Percentiles rank a stretch among this genome's conserved stretches.
phyloP scores from a whole-genome alignment of 2,113 vertebrate species.

The Syrmaticus mikado region DNA sequence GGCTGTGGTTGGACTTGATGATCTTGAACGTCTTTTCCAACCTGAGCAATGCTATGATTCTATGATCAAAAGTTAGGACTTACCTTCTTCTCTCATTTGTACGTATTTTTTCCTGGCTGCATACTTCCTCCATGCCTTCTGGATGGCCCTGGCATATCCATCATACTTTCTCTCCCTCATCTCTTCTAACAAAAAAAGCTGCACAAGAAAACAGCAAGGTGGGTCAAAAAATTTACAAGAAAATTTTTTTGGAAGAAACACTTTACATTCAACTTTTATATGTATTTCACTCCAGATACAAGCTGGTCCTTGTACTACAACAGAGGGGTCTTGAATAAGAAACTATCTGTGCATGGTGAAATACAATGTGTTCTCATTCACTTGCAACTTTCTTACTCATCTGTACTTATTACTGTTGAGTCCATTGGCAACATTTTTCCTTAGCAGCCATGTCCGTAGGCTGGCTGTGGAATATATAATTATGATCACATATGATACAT shows the following conservation, averaged over 20 bases:
- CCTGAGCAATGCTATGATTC: too few relatives aligned
- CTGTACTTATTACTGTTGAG: background rate
- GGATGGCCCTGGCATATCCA: constrained; percentile 92
- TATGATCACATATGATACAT: background rate
- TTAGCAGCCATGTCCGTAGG: background rate
- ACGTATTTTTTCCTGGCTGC: constrained; percentile 93
- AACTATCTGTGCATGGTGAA: background rate
- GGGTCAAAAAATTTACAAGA: background rate
- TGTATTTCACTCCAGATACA: background rate
- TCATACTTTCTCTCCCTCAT: constrained; percentile 97
- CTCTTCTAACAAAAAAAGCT: constrained; percentile 97
- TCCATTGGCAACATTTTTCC: background rate
- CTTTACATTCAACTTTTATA: background rate
- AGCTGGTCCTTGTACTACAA: background rate
- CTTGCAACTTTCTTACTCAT: background rate
- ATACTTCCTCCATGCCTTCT: constrained; percentile 94
- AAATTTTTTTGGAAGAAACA: background rate
- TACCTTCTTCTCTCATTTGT: constrained; percentile 99
- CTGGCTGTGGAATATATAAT: background rate
- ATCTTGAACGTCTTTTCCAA: too few relatives aligned
- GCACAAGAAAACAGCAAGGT: background rate
- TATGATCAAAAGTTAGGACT: background rate
- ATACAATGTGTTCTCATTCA: background rate
- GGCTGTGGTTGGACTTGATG: too few relatives aligned
- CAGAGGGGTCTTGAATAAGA: background rate